Conservation (phyloP, 2,888 invertebrate species). For the Urechis unicinctus region DNA sequence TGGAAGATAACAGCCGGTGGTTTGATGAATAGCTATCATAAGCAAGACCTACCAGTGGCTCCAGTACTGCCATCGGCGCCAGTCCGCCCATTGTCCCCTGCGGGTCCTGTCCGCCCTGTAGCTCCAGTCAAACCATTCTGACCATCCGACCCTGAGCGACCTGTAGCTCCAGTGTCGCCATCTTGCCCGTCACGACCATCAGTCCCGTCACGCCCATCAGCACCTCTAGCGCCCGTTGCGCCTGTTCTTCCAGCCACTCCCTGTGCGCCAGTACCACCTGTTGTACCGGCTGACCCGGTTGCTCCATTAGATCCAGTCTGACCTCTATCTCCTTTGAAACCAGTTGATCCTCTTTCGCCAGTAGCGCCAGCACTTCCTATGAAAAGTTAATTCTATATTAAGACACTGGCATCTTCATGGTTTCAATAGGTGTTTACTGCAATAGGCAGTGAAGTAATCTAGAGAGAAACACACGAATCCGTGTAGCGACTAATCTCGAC, state of each 20-base stretch:
- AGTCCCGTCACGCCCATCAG: neutral
- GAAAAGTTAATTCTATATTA: neutral
- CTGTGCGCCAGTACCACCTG: too few species aligned
- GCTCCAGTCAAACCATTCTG: neutral
- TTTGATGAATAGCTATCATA: too few species aligned
- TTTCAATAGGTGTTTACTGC: too few species aligned
- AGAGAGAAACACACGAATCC: too few species aligned
- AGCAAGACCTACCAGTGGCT: neutral
- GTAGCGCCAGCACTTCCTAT: constrained; percentile 5
- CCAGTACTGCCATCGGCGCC: neutral
- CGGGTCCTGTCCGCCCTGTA: neutral
- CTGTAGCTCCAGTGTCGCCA: too few species aligned
- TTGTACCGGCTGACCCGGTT: neutral
- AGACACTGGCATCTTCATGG: too few species aligned
- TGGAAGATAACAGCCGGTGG: too few species aligned
- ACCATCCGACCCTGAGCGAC: neutral
- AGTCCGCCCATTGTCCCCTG: neutral
- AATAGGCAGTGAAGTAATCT: too few species aligned
- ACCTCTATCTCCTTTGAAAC: neutral
- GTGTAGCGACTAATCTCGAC: too few species aligned
- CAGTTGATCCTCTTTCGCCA: neutral
- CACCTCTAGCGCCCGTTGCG: neutral
- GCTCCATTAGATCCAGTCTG: neutral
- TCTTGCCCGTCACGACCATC: too few species aligned
- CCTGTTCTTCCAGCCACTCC: neutral